phyloP scores from a whole-genome alignment of 1,140 invertebrate genomes.

The Drosophila auraria region DNA sequence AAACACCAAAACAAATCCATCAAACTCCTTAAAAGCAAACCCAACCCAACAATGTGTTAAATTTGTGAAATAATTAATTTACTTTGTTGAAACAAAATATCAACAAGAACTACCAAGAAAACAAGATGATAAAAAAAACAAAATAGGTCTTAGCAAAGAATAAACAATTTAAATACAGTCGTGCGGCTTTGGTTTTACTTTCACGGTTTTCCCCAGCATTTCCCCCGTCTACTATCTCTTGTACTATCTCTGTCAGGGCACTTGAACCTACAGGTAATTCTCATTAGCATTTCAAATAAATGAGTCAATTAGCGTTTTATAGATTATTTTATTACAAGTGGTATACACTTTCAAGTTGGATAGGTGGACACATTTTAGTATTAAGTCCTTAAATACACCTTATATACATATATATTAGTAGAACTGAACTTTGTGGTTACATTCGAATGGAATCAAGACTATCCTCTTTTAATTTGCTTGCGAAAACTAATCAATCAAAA shows the following conservation, averaged over 20 bases:
- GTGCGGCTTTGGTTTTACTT: neutral
- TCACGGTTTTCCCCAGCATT: neutral
- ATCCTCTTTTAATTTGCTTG: no score
- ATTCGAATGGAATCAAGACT: neutral
- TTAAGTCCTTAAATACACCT: neutral
- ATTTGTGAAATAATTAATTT: slow-evolving; percentile 42
- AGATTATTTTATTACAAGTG: neutral
- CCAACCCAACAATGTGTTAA: slow-evolving; percentile 48
- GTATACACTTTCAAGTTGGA: neutral
- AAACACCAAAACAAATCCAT: slow-evolving; percentile 18
- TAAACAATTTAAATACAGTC: slow-evolving; percentile 49
- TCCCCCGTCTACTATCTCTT: neutral
- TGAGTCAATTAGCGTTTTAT: slow-evolving; percentile 13
- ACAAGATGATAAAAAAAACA: slow-evolving; percentile 45
- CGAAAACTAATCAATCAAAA: neutral
- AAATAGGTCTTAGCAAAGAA: slow-evolving; percentile 64
- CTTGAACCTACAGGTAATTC: slow-evolving; percentile 13
- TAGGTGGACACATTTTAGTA: neutral
- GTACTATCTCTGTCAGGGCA: slow-evolving; percentile 3
- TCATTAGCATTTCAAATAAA: slow-evolving; percentile 7
- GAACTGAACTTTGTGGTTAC: neutral
- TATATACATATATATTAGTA: neutral
- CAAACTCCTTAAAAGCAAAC: slow-evolving; percentile 20
- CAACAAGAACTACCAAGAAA: slow-evolving; percentile 30
- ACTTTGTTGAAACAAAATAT: slow-evolving; percentile 20